These are phyloP conservation scores for Cebidichthys violaceus DNA, from an alignment of 2,113 vertebrate genomes.

Conservation along the genomic window DNA sequence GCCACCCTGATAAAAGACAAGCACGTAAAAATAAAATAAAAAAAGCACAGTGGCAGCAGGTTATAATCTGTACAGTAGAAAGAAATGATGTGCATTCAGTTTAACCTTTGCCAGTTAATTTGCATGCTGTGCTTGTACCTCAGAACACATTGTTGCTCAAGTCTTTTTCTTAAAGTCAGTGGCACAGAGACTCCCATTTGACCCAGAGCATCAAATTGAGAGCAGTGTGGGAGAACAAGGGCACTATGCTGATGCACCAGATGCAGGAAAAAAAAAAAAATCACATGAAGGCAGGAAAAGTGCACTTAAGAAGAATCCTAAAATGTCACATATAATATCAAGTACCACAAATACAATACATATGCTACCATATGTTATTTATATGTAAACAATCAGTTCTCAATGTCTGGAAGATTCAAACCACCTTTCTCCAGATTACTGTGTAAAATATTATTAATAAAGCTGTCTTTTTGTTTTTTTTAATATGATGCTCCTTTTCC, in stretches of 20 bases:
- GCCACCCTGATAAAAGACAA: neutral
- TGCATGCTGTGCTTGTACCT: constrained; percentile 5
- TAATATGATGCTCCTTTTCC: neutral
- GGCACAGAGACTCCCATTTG: constrained; percentile 30
- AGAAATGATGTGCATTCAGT: neutral
- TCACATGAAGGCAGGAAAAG: constrained; percentile 30
- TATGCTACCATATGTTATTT: constrained; percentile 4
- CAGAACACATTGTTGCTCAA: constrained; percentile 8
- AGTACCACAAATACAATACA: constrained; percentile 18
- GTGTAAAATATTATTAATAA: neutral
- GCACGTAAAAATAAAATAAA: too few species aligned
- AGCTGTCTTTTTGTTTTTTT: neutral
- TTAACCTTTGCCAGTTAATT: constrained; percentile 11
- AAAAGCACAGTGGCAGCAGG: neutral
- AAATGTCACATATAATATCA: constrained; percentile 51
- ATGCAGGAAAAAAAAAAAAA: constrained; percentile 22
- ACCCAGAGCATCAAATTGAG: constrained; percentile 31
- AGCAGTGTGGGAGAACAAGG: constrained; percentile 38
- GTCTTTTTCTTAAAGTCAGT: constrained; percentile 27
- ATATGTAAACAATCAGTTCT: neutral
- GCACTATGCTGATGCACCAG: constrained; percentile 40
- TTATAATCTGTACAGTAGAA: neutral
- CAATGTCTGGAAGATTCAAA: neutral
- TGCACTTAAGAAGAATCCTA: constrained; percentile 43
- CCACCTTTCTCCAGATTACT: neutral